A percentile compares a stretch with the other conserved stretches of the same genome.
Evolutionary conservation across 2,888 invertebrate species (phyloP).

Genomic region (Eubasilissa splendida): DNA sequence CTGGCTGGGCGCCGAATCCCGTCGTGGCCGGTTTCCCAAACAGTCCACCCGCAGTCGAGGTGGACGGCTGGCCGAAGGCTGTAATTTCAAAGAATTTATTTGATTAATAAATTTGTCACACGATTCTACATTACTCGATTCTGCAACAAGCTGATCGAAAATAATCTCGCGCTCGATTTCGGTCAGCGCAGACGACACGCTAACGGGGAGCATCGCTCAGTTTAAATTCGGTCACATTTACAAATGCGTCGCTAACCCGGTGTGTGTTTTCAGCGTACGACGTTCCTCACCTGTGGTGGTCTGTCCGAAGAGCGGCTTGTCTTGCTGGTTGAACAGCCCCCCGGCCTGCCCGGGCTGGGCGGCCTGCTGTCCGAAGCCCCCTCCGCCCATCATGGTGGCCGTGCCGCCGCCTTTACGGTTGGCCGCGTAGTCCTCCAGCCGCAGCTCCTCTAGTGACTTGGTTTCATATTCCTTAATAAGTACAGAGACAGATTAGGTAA

Average conservation of each 20-base stretch:
- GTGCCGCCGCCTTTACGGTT: constrained; percentile 86
- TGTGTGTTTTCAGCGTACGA: neutral
- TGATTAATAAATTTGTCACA: no score
- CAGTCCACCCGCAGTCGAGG: constrained; percentile 73
- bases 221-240: no score
- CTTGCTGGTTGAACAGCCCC: constrained; percentile 73
- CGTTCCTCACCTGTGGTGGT: constrained; percentile 58
- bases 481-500: no score
- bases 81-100: constrained; percentile 62
- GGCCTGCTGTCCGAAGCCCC: constrained; percentile 67
- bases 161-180: no score
- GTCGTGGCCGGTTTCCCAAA: constrained; percentile 79
- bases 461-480: constrained; percentile 86
- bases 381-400: constrained; percentile 62
- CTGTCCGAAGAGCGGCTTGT: constrained; percentile 71
- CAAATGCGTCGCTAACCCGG: no score
- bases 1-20: constrained; percentile 72
- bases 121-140: no score
- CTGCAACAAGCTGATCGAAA: no score
- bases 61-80: constrained; percentile 72
- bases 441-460: constrained; percentile 95
- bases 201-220: no score
- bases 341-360: constrained; percentile 64
- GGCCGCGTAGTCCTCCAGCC: constrained; percentile 93
- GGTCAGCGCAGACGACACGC: no score